Conservation (phyloP, 2,113 vertebrate species). For the Pelobates fuscus region DNA sequence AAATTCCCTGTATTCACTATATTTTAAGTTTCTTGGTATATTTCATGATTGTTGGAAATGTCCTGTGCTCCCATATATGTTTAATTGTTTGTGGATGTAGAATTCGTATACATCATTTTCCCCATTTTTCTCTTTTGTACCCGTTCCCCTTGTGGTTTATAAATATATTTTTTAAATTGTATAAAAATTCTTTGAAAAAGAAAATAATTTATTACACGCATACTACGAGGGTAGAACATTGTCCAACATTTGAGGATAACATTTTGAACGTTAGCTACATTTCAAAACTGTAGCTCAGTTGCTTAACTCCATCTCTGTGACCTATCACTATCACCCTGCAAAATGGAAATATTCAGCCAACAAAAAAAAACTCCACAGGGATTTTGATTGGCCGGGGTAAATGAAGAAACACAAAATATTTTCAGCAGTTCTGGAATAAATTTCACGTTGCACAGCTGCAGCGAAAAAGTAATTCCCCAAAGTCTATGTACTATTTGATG, state of each 20-base stretch:
- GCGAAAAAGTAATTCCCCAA: conserved; percentile 3
- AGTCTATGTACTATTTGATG: conserved; percentile 26
- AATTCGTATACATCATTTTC: too few species aligned
- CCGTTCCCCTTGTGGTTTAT: too few species aligned
- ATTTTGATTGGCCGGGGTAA: conserved; percentile 31
- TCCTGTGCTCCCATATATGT: too few species aligned
- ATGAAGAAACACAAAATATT: conserved; percentile 35
- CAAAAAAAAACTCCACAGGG: conserved; percentile 44
- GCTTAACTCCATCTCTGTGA: conserved; percentile 53
- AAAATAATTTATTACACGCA: conserved; percentile 9
- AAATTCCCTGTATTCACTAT: too few species aligned
- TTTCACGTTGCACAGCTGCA: conserved; percentile 39
- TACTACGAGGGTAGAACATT: background rate
- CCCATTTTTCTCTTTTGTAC: too few species aligned
- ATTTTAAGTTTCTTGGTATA: too few species aligned
- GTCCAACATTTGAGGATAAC: conserved; percentile 1
- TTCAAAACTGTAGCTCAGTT: conserved; percentile 43
- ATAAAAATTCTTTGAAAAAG: too few species aligned
- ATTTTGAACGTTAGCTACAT: conserved; percentile 16
- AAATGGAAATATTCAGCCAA: conserved; percentile 48
- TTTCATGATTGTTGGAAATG: too few species aligned
- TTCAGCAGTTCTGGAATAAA: conserved; percentile 35
- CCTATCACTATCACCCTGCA: conserved; percentile 54
- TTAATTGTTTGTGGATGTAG: too few species aligned
- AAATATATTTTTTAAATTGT: too few species aligned